Conservation (phyloP, 2,888 invertebrate species). For the Coelinius sp. region DNA sequence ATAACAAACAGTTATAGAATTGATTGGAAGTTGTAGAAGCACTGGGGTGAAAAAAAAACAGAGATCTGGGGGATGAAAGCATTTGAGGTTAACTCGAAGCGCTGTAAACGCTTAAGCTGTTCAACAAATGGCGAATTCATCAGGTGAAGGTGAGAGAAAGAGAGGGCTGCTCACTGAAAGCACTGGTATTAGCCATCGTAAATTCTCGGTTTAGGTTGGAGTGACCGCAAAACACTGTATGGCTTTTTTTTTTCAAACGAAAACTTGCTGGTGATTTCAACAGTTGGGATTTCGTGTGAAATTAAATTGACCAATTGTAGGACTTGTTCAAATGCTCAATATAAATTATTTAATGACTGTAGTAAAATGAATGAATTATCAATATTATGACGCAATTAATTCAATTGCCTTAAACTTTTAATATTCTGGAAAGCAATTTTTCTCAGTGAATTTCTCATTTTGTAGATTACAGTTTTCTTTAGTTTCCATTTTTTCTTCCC, state of each 20-base stretch:
- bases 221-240: conserved; percentile 7
- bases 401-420: too few species aligned
- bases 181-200: conserved; percentile 23
- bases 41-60: conserved; percentile 57
- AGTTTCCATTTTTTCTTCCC: neutral
- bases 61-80: conserved; percentile 37
- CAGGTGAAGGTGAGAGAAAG: conserved; percentile 21
- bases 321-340: neutral
- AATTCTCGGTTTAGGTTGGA: neutral
- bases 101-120: neutral
- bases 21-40: conserved; percentile 65
- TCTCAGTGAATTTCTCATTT: neutral
- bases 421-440: neutral
- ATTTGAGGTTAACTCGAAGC: conserved; percentile 36
- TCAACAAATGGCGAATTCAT: conserved; percentile 32
- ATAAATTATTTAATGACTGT: neutral
- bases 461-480: conserved; percentile 5
- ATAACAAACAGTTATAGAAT: conserved; percentile 64
- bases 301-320: too few species aligned
- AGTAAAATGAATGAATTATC: neutral
- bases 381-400: neutral
- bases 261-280: neutral
- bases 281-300: neutral
- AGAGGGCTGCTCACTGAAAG: neutral
- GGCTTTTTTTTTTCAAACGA: neutral